Conservation (phyloP, 2,797 vertebrate genomes). For the Hippopotamyrus pictus region DNA sequence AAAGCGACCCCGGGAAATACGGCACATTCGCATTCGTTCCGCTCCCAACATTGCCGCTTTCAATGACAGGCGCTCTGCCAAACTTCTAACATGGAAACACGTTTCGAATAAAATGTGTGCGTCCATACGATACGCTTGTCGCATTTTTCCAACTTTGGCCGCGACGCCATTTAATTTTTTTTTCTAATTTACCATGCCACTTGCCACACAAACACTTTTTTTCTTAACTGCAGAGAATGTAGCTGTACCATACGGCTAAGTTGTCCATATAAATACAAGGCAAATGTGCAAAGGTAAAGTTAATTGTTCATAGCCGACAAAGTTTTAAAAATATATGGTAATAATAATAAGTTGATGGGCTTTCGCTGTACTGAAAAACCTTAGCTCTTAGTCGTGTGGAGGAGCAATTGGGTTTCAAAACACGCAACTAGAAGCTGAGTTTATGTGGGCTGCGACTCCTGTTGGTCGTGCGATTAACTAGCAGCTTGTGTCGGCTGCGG, state of each 20-base stretch:
- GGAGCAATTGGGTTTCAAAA: constrained; percentile 13
- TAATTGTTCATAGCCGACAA: background rate
- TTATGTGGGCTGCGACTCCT: constrained; percentile 36
- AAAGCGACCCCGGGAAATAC: background rate
- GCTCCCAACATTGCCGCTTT: background rate
- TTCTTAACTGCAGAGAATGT: background rate
- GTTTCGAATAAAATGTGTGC: background rate
- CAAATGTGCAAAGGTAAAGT: background rate
- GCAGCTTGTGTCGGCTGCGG: constrained; percentile 36
- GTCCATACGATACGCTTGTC: background rate
- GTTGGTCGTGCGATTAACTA: constrained; percentile 34
- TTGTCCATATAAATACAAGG: background rate
- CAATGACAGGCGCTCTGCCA: constrained; percentile 1
- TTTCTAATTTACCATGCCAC: background rate
- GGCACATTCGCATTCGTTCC: background rate
- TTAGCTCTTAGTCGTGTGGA: background rate
- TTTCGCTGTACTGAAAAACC: background rate
- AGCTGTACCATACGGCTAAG: background rate
- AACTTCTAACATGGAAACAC: background rate
- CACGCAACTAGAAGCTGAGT: constrained; percentile 22
- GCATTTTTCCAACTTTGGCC: background rate
- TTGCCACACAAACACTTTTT: background rate
- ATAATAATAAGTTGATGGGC: background rate
- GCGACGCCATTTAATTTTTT: background rate
- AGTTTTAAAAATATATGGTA: background rate